These are phyloP conservation scores for chimpanzee (Pan troglodytes) DNA, from an alignment of 2,113 vertebrate genomes.

Conservation along the genomic window NHGRI_mPanTro3-v2.1_pri NC_072414.2:69675501-69676000, in stretches of 20 bases:
- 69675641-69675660: background rate
- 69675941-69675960: background rate
- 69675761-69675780: background rate
- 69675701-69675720: background rate
- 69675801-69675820: background rate
- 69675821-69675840: background rate
- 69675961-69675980: background rate
- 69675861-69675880: background rate
- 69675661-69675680: background rate
- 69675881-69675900: background rate
- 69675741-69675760: background rate
- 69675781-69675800: background rate
- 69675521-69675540: background rate
- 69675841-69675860: background rate
- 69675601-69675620: background rate
- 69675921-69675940: background rate
- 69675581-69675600: background rate
- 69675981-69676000: background rate
- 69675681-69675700: background rate
- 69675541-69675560: background rate
- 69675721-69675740: background rate
- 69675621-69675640: background rate
- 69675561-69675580: background rate
- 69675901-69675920: rapidly evolving
- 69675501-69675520: background rate